Percentiles rank a stretch among this genome's conserved stretches.
phyloP scores from a whole-genome alignment of 2,113 vertebrate species.

The Ursus arctos region DNA sequence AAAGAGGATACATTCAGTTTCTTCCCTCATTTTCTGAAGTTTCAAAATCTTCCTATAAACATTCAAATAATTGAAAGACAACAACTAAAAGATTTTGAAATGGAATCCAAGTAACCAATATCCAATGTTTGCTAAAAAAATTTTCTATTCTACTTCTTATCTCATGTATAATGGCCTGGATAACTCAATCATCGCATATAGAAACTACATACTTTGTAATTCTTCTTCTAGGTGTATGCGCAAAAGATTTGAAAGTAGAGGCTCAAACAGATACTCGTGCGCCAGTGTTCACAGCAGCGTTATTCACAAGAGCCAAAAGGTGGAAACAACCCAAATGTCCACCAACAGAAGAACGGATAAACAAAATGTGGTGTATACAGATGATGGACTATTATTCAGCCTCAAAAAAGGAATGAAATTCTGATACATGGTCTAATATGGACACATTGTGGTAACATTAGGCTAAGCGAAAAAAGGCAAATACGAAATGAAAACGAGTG shows the following conservation, averaged over 20 bases:
- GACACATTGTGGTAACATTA: neutral
- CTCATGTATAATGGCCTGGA: neutral
- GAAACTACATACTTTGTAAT: constrained; percentile 55
- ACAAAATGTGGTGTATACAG: neutral
- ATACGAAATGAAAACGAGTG: neutral
- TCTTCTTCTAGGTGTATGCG: neutral
- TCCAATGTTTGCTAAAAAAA: constrained; percentile 13
- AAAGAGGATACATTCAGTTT: neutral
- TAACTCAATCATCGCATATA: constrained; percentile 41
- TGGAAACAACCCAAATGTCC: neutral
- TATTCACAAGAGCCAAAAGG: neutral
- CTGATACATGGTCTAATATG: neutral
- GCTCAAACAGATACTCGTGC: neutral
- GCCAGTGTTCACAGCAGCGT: neutral
- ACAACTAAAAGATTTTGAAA: neutral
- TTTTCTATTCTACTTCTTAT: constrained; percentile 60
- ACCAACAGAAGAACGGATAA: neutral
- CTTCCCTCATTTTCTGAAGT: neutral
- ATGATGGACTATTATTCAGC: neutral
- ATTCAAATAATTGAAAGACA: neutral
- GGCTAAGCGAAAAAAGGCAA: neutral
- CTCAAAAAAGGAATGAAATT: neutral
- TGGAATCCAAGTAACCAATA: constrained; percentile 37
- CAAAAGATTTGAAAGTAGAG: neutral
- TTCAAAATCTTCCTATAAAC: neutral